Evolutionary conservation across 2,113 vertebrate species (phyloP).

Genomic region (Saimiri boliviensis): DNA sequence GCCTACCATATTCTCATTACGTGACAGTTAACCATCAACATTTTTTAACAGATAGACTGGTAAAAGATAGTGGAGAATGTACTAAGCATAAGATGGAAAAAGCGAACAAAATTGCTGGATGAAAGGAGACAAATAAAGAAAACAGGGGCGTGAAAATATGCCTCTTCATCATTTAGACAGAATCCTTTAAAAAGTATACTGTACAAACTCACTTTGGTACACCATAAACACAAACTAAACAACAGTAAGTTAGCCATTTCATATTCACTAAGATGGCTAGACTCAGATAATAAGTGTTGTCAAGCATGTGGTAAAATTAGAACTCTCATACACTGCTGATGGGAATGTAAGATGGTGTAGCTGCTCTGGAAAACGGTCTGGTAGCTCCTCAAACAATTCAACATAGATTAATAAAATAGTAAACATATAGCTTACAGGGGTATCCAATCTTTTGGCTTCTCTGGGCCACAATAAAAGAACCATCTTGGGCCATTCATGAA

Average conservation of each 20-base stretch:
- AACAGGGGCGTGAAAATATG: background rate
- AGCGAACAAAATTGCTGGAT: background rate
- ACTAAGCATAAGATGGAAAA: background rate
- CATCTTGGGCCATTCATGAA: no score
- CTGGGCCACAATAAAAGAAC: no score
- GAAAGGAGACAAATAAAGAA: background rate
- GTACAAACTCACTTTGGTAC: background rate
- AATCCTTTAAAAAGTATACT: background rate
- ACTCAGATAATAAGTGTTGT: background rate
- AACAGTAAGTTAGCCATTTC: background rate
- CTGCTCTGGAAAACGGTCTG: background rate
- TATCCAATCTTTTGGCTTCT: no score
- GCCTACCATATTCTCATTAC: no score
- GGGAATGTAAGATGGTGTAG: background rate
- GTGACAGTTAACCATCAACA: background rate
- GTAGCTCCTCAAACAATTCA: background rate
- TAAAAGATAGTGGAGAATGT: background rate
- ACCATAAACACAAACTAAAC: background rate
- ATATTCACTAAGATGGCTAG: background rate
- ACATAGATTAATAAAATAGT: background rate
- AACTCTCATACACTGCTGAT: background rate
- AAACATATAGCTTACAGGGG: background rate
- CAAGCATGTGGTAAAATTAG: background rate
- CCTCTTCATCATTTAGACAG: background rate
- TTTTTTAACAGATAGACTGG: background rate